Evolutionary conservation across 2,888 invertebrate genomes (phyloP), one percentile per base, ranked within the genome.

Genomic region (Altica lythri): DNA sequence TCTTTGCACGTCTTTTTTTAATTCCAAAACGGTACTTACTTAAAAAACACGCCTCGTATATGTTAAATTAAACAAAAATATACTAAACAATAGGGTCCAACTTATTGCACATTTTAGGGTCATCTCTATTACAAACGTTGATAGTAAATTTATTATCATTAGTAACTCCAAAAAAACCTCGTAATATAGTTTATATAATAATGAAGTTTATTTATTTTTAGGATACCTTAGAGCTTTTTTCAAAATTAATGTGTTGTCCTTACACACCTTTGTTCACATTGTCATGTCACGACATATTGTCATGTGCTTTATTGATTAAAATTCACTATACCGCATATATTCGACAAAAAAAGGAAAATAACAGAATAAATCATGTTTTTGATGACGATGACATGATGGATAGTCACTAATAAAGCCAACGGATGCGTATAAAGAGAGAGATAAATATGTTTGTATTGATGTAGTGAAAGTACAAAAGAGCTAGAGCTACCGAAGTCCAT

Each of bases 381-480:
- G 17, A 44, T 29, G 18, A 30, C 17, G 14, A 10, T n/a, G 17
- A 30, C 12, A 16, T 44, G 44, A 44, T 44, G 18, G 44, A 44
- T 44, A 29, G 30, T 12, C 2, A 12, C 19, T 44, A 44, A 44
- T 44, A 32, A 18, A 44, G 18, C 13, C 17, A 18, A 30, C 18
- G 12, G 30, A 4, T 30, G 5, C 14, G 8, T 38, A 8, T 5
- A 29, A 29, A 29, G 29, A 29, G n/a, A 4, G 29, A 29, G n/a
- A 29, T 29, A 29, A 29, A 29, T 29, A 29, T 29, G n/a, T n/a
- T n/a, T n/a, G 12, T 14, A 14, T 44, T 44, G 16, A 30, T 30
- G 29, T 12, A 44, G 10, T 9, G 30, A n/a, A 18, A 9, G n/a
- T 38, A 38, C 37, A 38, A 38, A 38, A 38, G 37, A 18, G n/a